These are phyloP conservation scores for Peromyscus californicus DNA, from an alignment of 2,113 vertebrate genomes.

Conservation along the genomic window DNA sequence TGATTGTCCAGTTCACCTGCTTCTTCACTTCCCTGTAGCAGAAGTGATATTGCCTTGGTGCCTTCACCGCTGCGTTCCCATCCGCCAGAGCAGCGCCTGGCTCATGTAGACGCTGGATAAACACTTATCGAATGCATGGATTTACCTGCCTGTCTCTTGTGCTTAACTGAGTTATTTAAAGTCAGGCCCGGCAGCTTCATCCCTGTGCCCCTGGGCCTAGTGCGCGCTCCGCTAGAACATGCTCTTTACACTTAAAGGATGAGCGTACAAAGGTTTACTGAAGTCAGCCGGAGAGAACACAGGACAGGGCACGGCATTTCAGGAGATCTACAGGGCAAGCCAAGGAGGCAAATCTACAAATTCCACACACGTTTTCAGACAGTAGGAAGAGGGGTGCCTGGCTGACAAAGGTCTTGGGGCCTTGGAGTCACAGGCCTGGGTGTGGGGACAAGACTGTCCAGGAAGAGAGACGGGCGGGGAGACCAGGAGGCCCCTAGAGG, in stretches of 20 bases:
- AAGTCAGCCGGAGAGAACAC: background rate
- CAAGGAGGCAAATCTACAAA: background rate
- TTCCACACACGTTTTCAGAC: background rate
- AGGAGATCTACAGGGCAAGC: background rate
- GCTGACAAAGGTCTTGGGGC: background rate
- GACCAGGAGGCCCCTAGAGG: background rate
- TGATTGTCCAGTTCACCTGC: background rate
- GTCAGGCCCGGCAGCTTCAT: slow-evolving; percentile 16
- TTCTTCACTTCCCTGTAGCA: background rate
- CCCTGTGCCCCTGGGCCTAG: slow-evolving; percentile 33
- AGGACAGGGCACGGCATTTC: background rate
- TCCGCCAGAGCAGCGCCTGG: background rate
- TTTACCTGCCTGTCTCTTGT: slow-evolving; percentile 54
- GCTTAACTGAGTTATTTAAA: slow-evolving; percentile 67
- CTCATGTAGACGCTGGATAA: slow-evolving; percentile 30
- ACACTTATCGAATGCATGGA: slow-evolving; percentile 44
- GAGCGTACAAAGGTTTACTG: background rate
- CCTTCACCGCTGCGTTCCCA: background rate
- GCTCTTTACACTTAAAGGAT: slow-evolving; percentile 57
- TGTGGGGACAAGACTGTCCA: background rate
- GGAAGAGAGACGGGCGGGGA: background rate
- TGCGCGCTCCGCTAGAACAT: background rate
- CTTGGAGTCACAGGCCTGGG: background rate
- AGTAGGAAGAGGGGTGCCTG: background rate
- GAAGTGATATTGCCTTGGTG: background rate